Percentiles rank a stretch among this genome's conserved stretches.
Conservation (phyloP, 2,113 vertebrate genomes). For the Paratilapia polleni region DNA sequence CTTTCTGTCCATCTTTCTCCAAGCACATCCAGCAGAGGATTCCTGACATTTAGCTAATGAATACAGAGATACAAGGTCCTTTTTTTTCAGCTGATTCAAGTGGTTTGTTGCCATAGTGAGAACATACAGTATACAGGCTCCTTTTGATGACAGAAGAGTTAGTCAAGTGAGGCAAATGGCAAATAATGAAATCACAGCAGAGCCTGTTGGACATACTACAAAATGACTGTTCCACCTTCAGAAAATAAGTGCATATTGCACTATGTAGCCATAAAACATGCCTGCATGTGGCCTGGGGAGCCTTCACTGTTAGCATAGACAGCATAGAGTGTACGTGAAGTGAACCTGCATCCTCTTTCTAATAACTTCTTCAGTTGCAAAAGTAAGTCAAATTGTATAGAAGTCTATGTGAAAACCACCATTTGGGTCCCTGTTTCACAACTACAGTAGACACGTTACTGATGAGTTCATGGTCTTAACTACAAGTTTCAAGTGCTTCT, state of each 20-base stretch:
- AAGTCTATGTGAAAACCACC: no score
- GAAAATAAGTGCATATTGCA: background rate
- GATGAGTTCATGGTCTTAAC: no score
- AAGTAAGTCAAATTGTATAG: no score
- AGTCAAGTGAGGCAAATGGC: slow-evolving; percentile 38
- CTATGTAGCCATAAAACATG: slow-evolving; percentile 26
- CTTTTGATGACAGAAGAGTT: slow-evolving; percentile 51
- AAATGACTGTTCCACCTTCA: background rate
- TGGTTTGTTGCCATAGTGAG: slow-evolving; percentile 73
- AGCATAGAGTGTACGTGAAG: background rate
- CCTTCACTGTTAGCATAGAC: background rate
- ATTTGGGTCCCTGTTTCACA: no score
- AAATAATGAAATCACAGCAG: slow-evolving; percentile 41
- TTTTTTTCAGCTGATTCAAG: slow-evolving; percentile 31
- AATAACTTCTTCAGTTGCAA: no score
- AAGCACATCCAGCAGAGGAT: slow-evolving; percentile 36
- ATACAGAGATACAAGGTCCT: background rate
- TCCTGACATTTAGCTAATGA: slow-evolving; percentile 72
- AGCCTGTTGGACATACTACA: background rate
- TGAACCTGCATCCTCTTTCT: no score
- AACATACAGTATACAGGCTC: slow-evolving; percentile 16
- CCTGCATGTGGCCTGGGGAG: background rate
- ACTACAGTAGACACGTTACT: no score
- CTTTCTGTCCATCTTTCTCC: slow-evolving; percentile 32
- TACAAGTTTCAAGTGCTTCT: no score